These are phyloP conservation scores for Ennomos quercinarius DNA, from an alignment of 2,888 invertebrate genomes.

Conservation along the genomic window DNA sequence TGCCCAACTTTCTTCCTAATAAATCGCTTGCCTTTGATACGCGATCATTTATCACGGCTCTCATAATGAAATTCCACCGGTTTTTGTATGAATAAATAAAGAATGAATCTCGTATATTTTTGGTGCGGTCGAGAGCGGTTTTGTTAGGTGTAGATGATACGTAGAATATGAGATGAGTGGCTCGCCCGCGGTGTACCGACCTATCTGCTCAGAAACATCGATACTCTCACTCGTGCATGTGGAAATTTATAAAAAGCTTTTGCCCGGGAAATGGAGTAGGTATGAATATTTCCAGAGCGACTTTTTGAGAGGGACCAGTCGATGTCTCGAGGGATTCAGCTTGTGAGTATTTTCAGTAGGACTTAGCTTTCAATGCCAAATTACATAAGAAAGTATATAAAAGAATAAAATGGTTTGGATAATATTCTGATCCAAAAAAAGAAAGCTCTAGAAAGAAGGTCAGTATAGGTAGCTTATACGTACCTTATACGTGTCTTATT, in stretches of 20 bases:
- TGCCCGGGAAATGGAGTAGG: constrained; percentile 54
- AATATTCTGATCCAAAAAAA: too few relatives aligned
- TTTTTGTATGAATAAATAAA: constrained; percentile 48
- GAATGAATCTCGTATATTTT: constrained; percentile 42
- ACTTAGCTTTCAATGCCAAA: constrained; percentile 12
- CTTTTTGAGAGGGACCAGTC: constrained; percentile 52
- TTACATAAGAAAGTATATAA: too few relatives aligned
- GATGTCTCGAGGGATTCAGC: constrained; percentile 51
- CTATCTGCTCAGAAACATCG: constrained; percentile 43
- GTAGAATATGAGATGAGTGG: constrained; percentile 45
- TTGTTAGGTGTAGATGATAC: constrained; percentile 42
- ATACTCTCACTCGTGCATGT: constrained; percentile 52
- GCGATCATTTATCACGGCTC: constrained; percentile 57
- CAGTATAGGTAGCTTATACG: too few relatives aligned
- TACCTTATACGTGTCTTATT: too few relatives aligned
- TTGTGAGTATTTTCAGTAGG: constrained; percentile 13
- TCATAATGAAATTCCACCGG: constrained; percentile 48
- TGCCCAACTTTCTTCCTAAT: constrained; percentile 68
- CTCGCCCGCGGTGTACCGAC: constrained; percentile 22
- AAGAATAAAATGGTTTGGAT: too few relatives aligned
- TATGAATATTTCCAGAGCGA: constrained; percentile 56
- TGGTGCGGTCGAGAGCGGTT: constrained; percentile 34
- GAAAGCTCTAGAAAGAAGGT: too few relatives aligned
- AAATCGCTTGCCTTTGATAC: constrained; percentile 65
- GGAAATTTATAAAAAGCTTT: constrained; percentile 56